Conservation (phyloP, 2,888 invertebrate species). For the Ephialtes manifestator region DNA sequence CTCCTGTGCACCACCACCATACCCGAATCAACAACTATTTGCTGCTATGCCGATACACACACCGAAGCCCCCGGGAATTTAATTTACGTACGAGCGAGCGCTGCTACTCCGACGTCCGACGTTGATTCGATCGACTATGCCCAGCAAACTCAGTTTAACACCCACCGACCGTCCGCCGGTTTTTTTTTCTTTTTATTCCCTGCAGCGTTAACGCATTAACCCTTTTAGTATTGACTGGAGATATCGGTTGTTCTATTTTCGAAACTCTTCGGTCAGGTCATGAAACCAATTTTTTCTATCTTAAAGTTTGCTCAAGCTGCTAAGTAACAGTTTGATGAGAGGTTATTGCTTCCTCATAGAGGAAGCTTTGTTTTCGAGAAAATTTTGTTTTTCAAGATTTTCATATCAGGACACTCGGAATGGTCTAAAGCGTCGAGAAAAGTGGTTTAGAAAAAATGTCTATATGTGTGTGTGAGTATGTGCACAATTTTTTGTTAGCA, state of each 20-base stretch:
- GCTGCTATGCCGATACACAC: constrained; percentile 41
- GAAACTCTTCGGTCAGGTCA: neutral
- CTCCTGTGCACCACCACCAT: constrained; percentile 53
- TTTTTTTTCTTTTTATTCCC: constrained; percentile 28
- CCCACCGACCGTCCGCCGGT: constrained; percentile 48
- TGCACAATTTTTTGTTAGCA: too few species aligned
- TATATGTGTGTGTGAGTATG: too few species aligned
- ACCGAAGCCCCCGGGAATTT: constrained; percentile 59
- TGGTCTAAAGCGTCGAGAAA: too few species aligned
- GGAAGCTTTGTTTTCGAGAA: too few species aligned
- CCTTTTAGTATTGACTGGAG: constrained; percentile 7
- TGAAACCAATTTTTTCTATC: neutral
- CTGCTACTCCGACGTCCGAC: constrained; percentile 50
- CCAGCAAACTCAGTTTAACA: constrained; percentile 63
- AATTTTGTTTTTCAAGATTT: too few species aligned
- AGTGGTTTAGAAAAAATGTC: too few species aligned
- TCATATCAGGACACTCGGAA: too few species aligned
- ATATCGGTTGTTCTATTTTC: constrained; percentile 1
- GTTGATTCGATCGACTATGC: constrained; percentile 64
- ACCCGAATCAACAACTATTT: constrained; percentile 68
- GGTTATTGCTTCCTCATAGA: too few species aligned
- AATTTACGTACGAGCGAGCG: constrained; percentile 66
- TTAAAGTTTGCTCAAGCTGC: too few species aligned
- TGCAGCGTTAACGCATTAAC: constrained; percentile 19
- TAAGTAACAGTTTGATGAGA: too few species aligned